These are phyloP conservation scores for Pseudococcus jackbeardsleyi DNA, from an alignment of 2,888 invertebrate genomes.

Conservation along the genomic window DNA sequence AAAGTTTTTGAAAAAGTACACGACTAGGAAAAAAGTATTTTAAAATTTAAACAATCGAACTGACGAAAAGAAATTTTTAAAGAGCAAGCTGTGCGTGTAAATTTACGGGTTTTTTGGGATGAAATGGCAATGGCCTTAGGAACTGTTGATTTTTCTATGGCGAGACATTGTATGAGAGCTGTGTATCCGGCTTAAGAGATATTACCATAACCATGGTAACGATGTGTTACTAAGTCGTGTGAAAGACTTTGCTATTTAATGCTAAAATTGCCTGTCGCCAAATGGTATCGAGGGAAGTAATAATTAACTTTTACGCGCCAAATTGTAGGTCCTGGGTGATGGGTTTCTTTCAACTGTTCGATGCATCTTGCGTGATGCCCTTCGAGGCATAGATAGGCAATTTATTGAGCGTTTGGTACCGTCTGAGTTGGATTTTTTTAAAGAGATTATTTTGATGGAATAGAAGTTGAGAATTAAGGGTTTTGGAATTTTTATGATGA, in stretches of 20 bases:
- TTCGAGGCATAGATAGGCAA: background rate
- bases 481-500: too few species aligned
- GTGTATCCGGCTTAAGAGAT: conserved; percentile 38
- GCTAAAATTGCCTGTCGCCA: conserved; percentile 31
- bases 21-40: background rate
- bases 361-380: background rate
- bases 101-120: background rate
- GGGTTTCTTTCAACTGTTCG: background rate
- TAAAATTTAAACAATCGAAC: too few species aligned
- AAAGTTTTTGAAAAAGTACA: background rate
- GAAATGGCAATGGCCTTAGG: conserved; percentile 17
- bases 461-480: too few species aligned
- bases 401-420: too few species aligned
- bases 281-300: conserved; percentile 38
- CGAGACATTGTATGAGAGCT: background rate
- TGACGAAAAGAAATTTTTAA: background rate
- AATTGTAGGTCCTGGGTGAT: background rate
- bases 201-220: conserved; percentile 50
- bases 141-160: conserved; percentile 24
- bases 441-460: too few species aligned
- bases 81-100: background rate
- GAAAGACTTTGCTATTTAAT: conserved; percentile 31
- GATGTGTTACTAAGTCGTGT: conserved; percentile 31
- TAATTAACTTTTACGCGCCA: conserved; percentile 21
- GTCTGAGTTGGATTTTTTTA: too few species aligned